Conservation (phyloP, 2,797 vertebrate species). For the Gallinago stenura region DNA sequence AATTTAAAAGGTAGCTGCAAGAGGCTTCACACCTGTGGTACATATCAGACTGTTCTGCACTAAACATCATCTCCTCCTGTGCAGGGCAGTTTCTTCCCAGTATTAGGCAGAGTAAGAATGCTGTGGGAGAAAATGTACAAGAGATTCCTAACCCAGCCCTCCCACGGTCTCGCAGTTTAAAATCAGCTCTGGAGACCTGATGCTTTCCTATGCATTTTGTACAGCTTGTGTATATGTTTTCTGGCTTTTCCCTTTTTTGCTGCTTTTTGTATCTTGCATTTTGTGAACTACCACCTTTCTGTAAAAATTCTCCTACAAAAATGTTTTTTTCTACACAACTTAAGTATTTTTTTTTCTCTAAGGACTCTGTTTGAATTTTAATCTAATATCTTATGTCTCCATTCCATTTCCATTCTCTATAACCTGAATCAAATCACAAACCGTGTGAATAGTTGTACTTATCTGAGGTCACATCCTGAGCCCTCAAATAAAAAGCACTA, state of each 20-base stretch:
- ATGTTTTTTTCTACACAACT: neutral
- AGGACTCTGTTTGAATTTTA: neutral
- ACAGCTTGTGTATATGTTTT: neutral
- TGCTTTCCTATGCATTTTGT: neutral
- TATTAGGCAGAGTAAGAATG: neutral
- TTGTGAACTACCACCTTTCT: neutral
- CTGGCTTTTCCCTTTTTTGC: neutral
- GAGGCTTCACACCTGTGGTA: neutral
- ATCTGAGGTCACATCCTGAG: neutral
- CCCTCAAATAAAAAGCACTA: neutral
- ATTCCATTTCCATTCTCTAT: neutral
- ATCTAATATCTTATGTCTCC: neutral
- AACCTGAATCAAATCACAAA: neutral
- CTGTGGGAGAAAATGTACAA: neutral
- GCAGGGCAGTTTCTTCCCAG: neutral
- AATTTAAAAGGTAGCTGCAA: neutral
- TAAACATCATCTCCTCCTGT: neutral
- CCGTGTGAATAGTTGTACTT: neutral
- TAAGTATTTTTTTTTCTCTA: neutral
- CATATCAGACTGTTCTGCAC: neutral
- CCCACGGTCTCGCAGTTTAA: neutral
- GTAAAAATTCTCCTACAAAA: neutral
- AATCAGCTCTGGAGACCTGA: neutral
- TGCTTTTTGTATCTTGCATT: neutral
- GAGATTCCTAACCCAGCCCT: neutral